A percentile compares a stretch with the other conserved stretches of the same genome.
Conservation (phyloP, 2,797 vertebrate species). For the Pipistrellus pygmaeus region DNA sequence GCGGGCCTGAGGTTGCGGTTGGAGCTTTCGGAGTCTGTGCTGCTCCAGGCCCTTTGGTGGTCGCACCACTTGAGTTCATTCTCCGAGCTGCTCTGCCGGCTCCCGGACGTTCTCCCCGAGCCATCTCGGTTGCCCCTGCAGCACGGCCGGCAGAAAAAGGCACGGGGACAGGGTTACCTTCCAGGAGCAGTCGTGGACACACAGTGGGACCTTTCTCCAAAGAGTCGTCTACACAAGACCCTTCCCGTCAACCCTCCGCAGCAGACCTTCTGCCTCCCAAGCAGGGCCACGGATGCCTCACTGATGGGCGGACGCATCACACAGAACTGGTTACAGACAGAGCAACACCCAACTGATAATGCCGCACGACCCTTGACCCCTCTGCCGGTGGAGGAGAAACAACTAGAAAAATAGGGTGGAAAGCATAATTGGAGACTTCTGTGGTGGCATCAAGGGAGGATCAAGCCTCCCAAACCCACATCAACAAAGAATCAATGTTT, state of each 20-base stretch:
- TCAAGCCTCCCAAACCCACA: background rate
- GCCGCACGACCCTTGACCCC: background rate
- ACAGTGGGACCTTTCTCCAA: background rate
- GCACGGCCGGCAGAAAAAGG: conserved; percentile 53
- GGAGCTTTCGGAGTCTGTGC: conserved; percentile 96
- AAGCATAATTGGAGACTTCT: background rate
- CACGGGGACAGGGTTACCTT: background rate
- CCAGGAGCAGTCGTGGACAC: rapidly evolving
- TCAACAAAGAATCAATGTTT: background rate
- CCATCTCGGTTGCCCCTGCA: conserved; percentile 93
- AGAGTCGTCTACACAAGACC: background rate
- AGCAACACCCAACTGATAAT: conserved; percentile 1
- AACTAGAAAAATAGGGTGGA: background rate
- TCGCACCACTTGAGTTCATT: conserved; percentile 93
- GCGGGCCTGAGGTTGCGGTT: conserved; percentile 91
- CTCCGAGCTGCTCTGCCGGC: conserved; percentile 96
- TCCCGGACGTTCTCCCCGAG: conserved; percentile 92
- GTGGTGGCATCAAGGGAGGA: background rate
- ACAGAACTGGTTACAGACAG: conserved; percentile 43
- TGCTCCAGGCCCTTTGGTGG: conserved; percentile 96
- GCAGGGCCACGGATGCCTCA: background rate
- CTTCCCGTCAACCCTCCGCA: background rate
- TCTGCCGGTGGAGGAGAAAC: conserved; percentile 67
- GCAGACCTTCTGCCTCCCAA: background rate
- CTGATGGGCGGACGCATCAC: conserved; percentile 32